Conservation (phyloP, 2,888 invertebrate genomes). For the Maniola hyperantus region DNA sequence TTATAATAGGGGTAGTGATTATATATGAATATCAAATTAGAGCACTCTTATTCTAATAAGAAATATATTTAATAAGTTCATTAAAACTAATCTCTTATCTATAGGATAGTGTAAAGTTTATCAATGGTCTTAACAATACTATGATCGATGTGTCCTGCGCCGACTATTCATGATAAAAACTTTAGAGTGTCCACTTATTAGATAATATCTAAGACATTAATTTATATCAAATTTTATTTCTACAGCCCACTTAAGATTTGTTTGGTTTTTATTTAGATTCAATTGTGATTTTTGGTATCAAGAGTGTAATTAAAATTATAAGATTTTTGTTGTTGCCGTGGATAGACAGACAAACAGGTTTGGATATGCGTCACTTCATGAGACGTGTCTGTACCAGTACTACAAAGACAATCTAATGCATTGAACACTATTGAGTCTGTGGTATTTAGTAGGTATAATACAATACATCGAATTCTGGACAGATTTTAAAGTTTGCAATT, state of each 20-base stretch:
- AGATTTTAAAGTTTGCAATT: too few relatives aligned
- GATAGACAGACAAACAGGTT: too few relatives aligned
- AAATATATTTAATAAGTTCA: slow-evolving; percentile 31
- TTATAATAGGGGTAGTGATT: too few relatives aligned
- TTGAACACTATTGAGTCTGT: too few relatives aligned
- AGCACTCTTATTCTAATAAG: slow-evolving; percentile 16
- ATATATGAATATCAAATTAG: slow-evolving; percentile 4
- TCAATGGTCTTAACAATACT: slow-evolving; percentile 71
- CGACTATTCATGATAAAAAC: slow-evolving; percentile 43
- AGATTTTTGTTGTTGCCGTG: background rate
- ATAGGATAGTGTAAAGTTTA: slow-evolving; percentile 60
- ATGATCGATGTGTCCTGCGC: slow-evolving; percentile 66
- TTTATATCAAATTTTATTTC: slow-evolving; percentile 34
- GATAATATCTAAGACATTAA: slow-evolving; percentile 35
- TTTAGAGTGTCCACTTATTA: slow-evolving; percentile 36
- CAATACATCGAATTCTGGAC: too few relatives aligned
- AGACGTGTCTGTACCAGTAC: too few relatives aligned
- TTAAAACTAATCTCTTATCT: slow-evolving; percentile 53
- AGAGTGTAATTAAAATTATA: background rate
- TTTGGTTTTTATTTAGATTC: background rate
- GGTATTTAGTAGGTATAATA: too few relatives aligned
- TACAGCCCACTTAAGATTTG: slow-evolving; percentile 18
- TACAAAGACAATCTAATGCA: too few relatives aligned
- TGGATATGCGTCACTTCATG: too few relatives aligned
- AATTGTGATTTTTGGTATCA: background rate